A percentile compares a stretch with the other conserved stretches of the same genome.
Conservation (phyloP, 2,888 invertebrate genomes). For the Muscina levida region DNA sequence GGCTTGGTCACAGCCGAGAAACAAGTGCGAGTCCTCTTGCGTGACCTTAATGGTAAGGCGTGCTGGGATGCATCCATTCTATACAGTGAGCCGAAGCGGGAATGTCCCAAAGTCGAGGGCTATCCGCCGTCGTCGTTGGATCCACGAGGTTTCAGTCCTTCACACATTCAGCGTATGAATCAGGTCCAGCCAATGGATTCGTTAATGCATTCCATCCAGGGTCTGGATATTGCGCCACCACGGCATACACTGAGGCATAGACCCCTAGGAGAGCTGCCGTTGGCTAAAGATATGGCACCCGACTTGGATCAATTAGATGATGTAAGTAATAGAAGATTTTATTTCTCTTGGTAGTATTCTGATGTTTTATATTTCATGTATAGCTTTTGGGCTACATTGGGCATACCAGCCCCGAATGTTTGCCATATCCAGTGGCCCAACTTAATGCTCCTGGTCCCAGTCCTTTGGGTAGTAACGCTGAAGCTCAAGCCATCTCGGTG, state of each 20-base stretch:
- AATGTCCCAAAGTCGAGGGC: constrained; percentile 52
- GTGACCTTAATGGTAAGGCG: constrained; percentile 96
- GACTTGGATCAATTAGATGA: constrained; percentile 96
- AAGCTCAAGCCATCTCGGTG: constrained; percentile 91
- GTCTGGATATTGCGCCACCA: constrained; percentile 83
- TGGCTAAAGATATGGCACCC: constrained; percentile 89
- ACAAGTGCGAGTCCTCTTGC: constrained; percentile 91
- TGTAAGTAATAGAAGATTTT: constrained; percentile 83
- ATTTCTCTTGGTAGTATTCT: constrained; percentile 10
- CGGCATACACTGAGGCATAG: constrained; percentile 86
- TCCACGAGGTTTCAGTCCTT: constrained; percentile 60
- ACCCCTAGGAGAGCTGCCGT: constrained; percentile 88
- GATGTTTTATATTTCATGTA: constrained; percentile 55
- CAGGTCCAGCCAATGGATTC: constrained; percentile 73
- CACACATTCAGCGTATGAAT: constrained; percentile 58
- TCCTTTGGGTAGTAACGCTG: constrained; percentile 87
- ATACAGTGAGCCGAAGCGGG: constrained; percentile 85
- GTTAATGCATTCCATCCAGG: constrained; percentile 74
- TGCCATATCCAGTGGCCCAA: constrained; percentile 83
- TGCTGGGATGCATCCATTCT: constrained; percentile 97
- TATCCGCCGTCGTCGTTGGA: constrained; percentile 49
- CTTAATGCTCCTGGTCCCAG: constrained; percentile 90
- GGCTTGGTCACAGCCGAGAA: constrained; percentile 90
- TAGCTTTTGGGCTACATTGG: constrained; percentile 94
- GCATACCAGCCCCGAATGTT: constrained; percentile 94